Evolutionary conservation across 2,888 invertebrate species (phyloP).

Genomic region (Orchestes rusci): DNA sequence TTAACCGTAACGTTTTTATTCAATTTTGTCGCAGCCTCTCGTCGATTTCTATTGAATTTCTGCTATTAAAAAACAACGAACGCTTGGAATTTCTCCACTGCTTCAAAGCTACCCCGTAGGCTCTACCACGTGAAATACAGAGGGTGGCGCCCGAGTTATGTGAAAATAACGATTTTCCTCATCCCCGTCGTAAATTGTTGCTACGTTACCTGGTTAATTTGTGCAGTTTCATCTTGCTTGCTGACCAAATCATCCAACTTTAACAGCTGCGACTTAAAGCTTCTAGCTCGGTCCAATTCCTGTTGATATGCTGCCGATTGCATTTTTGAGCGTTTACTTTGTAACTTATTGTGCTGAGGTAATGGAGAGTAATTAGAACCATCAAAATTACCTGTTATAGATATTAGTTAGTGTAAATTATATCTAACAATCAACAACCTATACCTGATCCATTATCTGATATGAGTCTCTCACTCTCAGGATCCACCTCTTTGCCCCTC

Average conservation of each 20-base stretch:
- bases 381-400: conserved; percentile 14
- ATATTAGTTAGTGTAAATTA: too few species aligned
- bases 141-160: too few species aligned
- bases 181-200: too few species aligned
- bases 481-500: conserved; percentile 49
- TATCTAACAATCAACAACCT: too few species aligned
- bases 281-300: conserved; percentile 35
- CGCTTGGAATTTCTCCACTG: too few species aligned
- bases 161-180: too few species aligned
- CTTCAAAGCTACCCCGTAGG: too few species aligned
- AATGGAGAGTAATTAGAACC: conserved; percentile 18
- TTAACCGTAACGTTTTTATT: too few species aligned
- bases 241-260: conserved; percentile 44
- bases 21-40: too few species aligned
- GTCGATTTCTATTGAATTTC: too few species aligned
- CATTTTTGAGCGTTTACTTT: conserved; percentile 21
- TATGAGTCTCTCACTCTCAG: conserved; percentile 69
- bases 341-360: conserved; percentile 17
- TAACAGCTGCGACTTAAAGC: conserved; percentile 42
- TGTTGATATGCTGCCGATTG: conserved; percentile 32
- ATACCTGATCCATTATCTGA: conserved; percentile 55
- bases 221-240: conserved; percentile 32
- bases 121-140: too few species aligned
- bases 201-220: conserved; percentile 24
- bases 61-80: too few species aligned